Conservation (phyloP, 2,797 vertebrate genomes). For the Anabacerthia variegaticeps region DNA sequence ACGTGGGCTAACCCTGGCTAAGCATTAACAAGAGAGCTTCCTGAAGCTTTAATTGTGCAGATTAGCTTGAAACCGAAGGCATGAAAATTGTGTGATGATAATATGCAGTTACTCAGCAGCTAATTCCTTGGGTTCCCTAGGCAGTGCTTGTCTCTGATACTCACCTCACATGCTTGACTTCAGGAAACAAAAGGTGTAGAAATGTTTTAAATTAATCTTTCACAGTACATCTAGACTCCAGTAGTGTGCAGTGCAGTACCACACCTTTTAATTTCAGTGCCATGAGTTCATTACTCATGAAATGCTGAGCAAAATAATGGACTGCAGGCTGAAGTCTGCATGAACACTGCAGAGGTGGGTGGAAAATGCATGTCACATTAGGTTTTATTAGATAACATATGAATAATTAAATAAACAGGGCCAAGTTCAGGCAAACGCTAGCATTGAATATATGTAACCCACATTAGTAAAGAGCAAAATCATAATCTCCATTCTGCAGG, state of each 20-base stretch:
- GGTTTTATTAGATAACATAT: neutral
- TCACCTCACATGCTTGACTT: neutral
- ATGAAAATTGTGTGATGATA: neutral
- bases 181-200: neutral
- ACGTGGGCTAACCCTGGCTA: neutral
- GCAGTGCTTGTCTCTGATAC: neutral
- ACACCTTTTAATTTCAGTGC: neutral
- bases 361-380: neutral
- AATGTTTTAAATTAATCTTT: neutral
- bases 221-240: neutral
- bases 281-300: neutral
- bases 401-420: neutral
- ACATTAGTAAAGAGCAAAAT: neutral
- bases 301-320: neutral
- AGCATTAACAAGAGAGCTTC: neutral
- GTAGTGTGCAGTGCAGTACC: neutral
- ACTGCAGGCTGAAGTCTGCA: neutral
- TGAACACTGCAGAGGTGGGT: neutral
- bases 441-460: neutral
- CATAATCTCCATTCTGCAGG: neutral
- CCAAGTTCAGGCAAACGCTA: neutral
- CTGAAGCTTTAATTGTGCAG: conserved; percentile 13
- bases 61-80: neutral
- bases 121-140: neutral
- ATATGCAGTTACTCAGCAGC: neutral